These are phyloP conservation scores for Nasonia longicornis DNA, from an alignment of 1,140 invertebrate genomes.

Conservation along the genomic window DNA sequence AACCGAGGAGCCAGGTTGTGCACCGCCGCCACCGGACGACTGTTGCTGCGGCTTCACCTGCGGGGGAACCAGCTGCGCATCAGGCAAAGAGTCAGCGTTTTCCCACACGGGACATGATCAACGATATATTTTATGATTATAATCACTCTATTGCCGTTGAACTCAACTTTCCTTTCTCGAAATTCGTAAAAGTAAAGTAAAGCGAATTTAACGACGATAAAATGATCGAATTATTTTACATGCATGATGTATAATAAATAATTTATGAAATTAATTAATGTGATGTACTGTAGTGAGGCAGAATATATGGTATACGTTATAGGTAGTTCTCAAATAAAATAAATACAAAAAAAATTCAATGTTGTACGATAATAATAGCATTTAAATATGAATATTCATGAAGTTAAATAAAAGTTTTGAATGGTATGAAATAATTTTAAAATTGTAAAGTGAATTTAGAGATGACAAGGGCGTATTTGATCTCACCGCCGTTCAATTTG, in stretches of 20 bases:
- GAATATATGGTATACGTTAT: background rate
- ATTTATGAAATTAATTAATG: background rate
- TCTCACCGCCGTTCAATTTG: background rate
- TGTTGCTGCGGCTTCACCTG: slow-evolving; percentile 83
- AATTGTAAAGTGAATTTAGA: no score
- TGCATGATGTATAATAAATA: slow-evolving; percentile 19
- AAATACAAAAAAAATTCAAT: background rate
- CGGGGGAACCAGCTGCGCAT: slow-evolving; percentile 71
- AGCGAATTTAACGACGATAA: background rate
- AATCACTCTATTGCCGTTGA: slow-evolving; percentile 2
- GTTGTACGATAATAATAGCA: background rate
- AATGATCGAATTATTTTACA: background rate
- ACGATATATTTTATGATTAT: slow-evolving; percentile 28
- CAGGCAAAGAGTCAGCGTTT: slow-evolving; percentile 71
- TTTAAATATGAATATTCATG: background rate
- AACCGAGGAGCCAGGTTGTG: slow-evolving; percentile 64
- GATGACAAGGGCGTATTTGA: background rate
- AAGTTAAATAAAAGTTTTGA: background rate
- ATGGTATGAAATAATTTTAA: no score
- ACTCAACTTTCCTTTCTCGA: background rate
- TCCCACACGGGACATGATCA: slow-evolving; percentile 70
- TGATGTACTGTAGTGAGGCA: background rate
- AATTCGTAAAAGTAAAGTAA: background rate
- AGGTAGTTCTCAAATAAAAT: background rate
- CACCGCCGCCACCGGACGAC: slow-evolving; percentile 67